Conservation (phyloP, 2,888 invertebrate species). For the Chrysolina americana region DNA sequence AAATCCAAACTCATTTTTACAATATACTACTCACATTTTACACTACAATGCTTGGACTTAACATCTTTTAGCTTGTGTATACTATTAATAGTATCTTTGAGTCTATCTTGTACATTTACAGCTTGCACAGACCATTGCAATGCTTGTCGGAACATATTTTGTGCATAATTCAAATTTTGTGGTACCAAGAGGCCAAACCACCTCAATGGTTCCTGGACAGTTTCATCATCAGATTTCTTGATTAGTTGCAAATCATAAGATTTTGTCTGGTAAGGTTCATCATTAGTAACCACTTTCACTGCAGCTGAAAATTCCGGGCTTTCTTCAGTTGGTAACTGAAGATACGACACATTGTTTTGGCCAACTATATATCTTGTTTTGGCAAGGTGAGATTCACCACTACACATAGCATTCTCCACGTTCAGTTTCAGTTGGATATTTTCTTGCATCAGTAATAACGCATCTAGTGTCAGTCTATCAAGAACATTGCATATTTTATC, state of each 20-base stretch:
- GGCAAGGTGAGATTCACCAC: conserved; percentile 82
- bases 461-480: conserved; percentile 79
- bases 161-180: conserved; percentile 82
- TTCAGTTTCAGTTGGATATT: conserved; percentile 78
- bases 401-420: conserved; percentile 79
- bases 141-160: conserved; percentile 80
- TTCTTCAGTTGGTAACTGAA: conserved; percentile 80
- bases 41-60: not conserved
- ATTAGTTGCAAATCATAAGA: conserved; percentile 62
- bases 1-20: too few species aligned
- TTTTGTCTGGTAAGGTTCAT: conserved; percentile 61
- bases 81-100: conserved; percentile 60
- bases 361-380: conserved; percentile 87
- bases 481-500: conserved; percentile 74
- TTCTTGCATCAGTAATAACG: conserved; percentile 82
- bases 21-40: too few species aligned
- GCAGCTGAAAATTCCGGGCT: conserved; percentile 71
- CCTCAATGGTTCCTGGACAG: conserved; percentile 77
- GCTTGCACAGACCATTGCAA: conserved; percentile 78
- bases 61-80: conserved; percentile 14
- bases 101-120: conserved; percentile 79
- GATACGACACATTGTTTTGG: conserved; percentile 78
- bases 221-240: conserved; percentile 63
- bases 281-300: conserved; percentile 63
- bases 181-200: conserved; percentile 93